These are phyloP conservation scores for Chionoecetes opilio DNA, from an alignment of 1,140 invertebrate species.

Conservation along the genomic window DNA sequence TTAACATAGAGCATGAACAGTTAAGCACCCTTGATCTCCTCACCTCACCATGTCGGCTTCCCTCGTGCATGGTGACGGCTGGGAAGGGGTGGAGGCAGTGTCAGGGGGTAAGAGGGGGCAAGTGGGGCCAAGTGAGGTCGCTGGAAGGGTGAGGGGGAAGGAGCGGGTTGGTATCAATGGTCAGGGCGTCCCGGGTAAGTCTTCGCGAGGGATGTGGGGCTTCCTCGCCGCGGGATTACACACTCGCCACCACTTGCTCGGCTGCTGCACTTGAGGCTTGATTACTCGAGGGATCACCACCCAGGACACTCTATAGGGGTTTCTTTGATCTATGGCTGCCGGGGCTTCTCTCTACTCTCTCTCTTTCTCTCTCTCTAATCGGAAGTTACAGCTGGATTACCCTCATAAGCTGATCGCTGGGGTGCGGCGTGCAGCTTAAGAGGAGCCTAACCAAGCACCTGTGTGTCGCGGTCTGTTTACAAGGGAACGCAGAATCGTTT, in stretches of 20 bases:
- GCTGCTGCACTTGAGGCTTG: neutral
- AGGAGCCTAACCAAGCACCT: no score
- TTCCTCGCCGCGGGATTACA: slow-evolving; percentile 39
- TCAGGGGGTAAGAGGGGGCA: slow-evolving; percentile 36
- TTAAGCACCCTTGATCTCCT: neutral
- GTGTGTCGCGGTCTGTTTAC: no score
- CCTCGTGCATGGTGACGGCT: no score
- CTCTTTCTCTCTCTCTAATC: neutral
- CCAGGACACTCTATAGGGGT: slow-evolving; percentile 15
- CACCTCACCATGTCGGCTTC: neutral
- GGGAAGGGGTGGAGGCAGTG: no score
- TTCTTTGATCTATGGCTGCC: neutral
- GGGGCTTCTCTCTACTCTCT: slow-evolving; percentile 24
- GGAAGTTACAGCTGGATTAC: slow-evolving; percentile 27
- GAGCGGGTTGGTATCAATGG: slow-evolving; percentile 47
- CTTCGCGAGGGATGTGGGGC: slow-evolving; percentile 40
- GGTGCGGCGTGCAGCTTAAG: neutral
- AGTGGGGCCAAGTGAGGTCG: slow-evolving; percentile 43
- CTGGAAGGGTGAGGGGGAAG: neutral
- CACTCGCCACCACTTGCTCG: slow-evolving; percentile 29
- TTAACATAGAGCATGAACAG: neutral
- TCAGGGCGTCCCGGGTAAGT: slow-evolving; percentile 51
- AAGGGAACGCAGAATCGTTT: no score
- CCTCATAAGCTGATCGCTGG: neutral
- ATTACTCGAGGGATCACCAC: slow-evolving; percentile 16